Evolutionary conservation across 1,140 invertebrate species (phyloP).

Genomic region (Fopius arisanus): DNA sequence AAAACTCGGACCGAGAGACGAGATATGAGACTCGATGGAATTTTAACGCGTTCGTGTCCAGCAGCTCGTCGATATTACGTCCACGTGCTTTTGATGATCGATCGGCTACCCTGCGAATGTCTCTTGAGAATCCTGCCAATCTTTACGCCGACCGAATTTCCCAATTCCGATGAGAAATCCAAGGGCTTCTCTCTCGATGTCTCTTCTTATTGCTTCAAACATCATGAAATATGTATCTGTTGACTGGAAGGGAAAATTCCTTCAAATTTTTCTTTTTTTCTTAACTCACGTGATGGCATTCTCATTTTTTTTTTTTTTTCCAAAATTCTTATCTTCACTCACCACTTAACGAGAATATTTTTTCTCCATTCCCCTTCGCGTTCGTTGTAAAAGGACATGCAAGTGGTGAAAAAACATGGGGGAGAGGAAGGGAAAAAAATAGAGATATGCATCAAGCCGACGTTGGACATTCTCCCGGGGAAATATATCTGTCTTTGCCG

Average conservation of each 20-base stretch:
- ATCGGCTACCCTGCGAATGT: constrained; percentile 9
- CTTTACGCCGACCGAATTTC: constrained; percentile 35
- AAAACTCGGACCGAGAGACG: constrained; percentile 12
- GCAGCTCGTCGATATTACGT: constrained; percentile 30
- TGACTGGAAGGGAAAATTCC: neutral
- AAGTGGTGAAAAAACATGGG: constrained; percentile 17
- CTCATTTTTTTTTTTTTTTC: too few relatives aligned
- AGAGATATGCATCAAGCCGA: constrained; percentile 28
- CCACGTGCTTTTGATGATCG: constrained; percentile 38
- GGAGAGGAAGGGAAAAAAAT: neutral
- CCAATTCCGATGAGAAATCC: constrained; percentile 31
- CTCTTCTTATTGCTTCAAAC: constrained; percentile 7
- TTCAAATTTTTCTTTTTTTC: too few relatives aligned
- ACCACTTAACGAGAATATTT: neutral
- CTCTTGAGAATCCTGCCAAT: constrained; percentile 32
- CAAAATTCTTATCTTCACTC: neutral
- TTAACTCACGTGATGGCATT: neutral
- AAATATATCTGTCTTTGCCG: constrained; percentile 31
- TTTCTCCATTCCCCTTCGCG: neutral
- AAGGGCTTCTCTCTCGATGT: constrained; percentile 2
- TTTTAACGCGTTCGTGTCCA: constrained; percentile 30
- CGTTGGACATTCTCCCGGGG: constrained; percentile 30
- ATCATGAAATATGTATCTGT: neutral
- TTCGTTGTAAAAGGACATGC: neutral
- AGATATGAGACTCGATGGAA: constrained; percentile 35